A percentile compares a stretch with the other conserved stretches of the same genome.
Evolutionary conservation across 2,113 vertebrate genomes (phyloP).

Genomic region (Pipra filicauda): DNA sequence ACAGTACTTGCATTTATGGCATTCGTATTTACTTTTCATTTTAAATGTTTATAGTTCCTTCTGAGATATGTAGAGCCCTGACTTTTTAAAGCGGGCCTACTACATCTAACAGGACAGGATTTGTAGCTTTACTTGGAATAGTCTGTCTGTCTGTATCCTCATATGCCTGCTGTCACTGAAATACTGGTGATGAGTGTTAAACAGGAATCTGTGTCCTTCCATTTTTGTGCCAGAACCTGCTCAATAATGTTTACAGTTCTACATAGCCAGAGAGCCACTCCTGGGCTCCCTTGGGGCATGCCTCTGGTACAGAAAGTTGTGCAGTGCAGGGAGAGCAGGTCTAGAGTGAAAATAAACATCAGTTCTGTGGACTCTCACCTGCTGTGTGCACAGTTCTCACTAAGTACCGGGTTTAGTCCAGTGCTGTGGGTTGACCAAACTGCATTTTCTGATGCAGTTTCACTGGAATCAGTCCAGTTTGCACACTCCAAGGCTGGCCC

Average conservation of each 20-base stretch:
- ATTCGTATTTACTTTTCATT: background rate
- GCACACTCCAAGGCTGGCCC: background rate
- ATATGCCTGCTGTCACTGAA: background rate
- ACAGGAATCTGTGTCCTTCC: background rate
- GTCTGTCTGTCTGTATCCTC: background rate
- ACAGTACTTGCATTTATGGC: background rate
- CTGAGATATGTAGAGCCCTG: background rate
- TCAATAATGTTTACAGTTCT: background rate
- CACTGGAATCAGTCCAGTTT: background rate
- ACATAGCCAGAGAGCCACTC: background rate
- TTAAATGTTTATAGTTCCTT: background rate
- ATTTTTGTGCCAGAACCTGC: background rate
- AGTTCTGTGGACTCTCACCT: background rate
- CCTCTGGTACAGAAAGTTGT: background rate
- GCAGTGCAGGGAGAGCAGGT: background rate
- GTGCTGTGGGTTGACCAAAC: background rate
- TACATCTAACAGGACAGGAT: background rate
- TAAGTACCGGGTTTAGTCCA: background rate
- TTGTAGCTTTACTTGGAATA: background rate
- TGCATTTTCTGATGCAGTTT: background rate
- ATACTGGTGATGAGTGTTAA: background rate
- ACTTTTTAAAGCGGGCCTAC: background rate
- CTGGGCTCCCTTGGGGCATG: background rate
- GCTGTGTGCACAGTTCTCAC: accelerated
- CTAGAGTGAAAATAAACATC: background rate